Base-by-base conservation (phyloP, 2,888 invertebrate species). In the Hirtodrosophila alboralis region DNA sequence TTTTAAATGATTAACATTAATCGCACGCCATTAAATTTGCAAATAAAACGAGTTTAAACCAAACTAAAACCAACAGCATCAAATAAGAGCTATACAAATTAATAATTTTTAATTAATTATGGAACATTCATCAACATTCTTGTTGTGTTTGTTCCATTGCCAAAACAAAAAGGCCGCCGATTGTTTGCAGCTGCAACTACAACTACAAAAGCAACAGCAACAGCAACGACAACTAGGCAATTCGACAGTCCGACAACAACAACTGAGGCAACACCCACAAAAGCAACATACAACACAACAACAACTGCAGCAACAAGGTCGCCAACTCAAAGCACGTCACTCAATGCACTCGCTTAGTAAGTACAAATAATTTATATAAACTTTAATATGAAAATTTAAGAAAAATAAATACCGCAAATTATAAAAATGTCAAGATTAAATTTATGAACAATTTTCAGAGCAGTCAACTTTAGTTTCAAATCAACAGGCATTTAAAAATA, bases 91-190 rank as follows among this genome's bases (percentile, higher is more conserved):
- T 44, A 38, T 59, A 59, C 4, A 57, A 40, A 54, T 49, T 37
- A 6, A 59, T 58, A 40, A 54, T 61, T 78, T 71, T 58, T 30
- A 57, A 76, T 68, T 86, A 85, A 85, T 84, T 86, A 86, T 85
- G 85, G 86, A 85, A 85, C 81, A 84, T 79, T 84, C 71, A 84
- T 85, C 79, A 78, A 81, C 79, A 74, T 54, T 71, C 71, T 67
- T 75, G 81, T 81, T 84, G 84, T 79, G 75, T 76, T 71, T 86
- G 75, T 85, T 84, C 61, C 72, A 78, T 68, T 76, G 59, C 51
- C 59, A 78, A 78, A 75, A 64, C 83, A 43, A 83, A 72, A 75
- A 84, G 61, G 79, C 48, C 44, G 65, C 61, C 72, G 68, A 61
- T 68, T 68, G 68, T 54, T 78, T 71, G 37, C 83, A 84, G 78